Evolutionary conservation across 2,113 vertebrate genomes (phyloP).

Genomic region (Sceloporus tristichus): DNA sequence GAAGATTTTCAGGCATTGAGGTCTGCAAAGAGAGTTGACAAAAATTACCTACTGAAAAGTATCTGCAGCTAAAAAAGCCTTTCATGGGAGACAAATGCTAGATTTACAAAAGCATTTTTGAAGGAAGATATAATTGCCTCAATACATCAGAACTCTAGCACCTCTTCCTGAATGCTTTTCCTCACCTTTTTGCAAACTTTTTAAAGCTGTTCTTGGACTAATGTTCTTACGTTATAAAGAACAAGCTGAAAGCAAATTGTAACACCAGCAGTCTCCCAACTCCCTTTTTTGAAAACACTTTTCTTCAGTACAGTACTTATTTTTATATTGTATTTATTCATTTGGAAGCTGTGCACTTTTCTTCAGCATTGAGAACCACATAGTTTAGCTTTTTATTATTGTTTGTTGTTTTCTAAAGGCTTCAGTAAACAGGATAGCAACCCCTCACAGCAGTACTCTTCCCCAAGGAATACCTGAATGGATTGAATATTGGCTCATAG

Average conservation of each 20-base stretch:
- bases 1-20: not conserved
- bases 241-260: not conserved
- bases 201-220: not conserved
- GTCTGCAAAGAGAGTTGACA: not conserved
- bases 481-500: not conserved
- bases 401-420: not conserved
- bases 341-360: not conserved
- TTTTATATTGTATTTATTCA: not conserved
- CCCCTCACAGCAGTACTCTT: not conserved
- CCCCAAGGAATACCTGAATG: not conserved
- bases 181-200: not conserved
- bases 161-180: too few species aligned
- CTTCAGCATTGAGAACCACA: not conserved
- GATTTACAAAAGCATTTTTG: too few species aligned
- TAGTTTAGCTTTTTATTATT: not conserved
- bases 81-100: not conserved
- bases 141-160: not conserved
- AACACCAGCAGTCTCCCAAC: not conserved
- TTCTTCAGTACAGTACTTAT: not conserved
- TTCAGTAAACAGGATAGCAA: not conserved
- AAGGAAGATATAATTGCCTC: not conserved
- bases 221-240: not conserved
- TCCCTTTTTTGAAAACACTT: not conserved
- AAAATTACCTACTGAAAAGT: not conserved
- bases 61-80: not conserved